Evolutionary conservation across 2,888 invertebrate species (phyloP), one percentile per base, ranked within the genome.

Genomic region (Ceraclea dissimilis): DNA sequence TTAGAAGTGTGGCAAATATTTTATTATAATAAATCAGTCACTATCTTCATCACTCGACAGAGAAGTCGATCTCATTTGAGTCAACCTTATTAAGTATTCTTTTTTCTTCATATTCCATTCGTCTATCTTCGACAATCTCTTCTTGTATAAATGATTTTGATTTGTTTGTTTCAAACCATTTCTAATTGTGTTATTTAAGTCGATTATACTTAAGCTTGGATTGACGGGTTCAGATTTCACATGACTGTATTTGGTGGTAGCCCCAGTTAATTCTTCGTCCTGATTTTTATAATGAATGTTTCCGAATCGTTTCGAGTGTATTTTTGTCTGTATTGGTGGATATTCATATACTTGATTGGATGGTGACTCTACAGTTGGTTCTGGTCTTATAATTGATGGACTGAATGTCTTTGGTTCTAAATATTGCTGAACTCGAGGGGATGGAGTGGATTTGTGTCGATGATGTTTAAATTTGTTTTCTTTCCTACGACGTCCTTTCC

Each of bases 111-210:
- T 52, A 56, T 50, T 58, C 21, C 52, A 48, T 19, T 55, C 48
- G 17, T 61, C 57, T 6, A 44, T 31, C 20, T 52, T 49, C 11
- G 56, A 43, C 6, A 56, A 50, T 43, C 54, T 61, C 18, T 51
- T 59, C 22, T 46, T 50, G 6, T 47, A 19, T 8, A 26, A 19
- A 5, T 44, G 22, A 31, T 57, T 61, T 11, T 47, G 49, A 22
- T 52, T 43, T 2, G 49, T 22, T 20, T 57, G 55, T 54, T 43
- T 57, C 22, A 62, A 51, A 20, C 58, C 60, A 33, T 44, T 62
- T 50, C 62, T 60, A 33, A 62, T 62, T 13, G 58, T 57, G 34
- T 58, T 62, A 33, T 62, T 62, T 34, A 62, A 56, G 46, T 62
- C 58, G 20, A 62, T 62, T 17, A 62, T 62, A 13, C 60, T 58